These are phyloP conservation scores for Choristoneura rosaceana DNA, from an alignment of 2,888 invertebrate genomes.

Conservation along the genomic window DNA sequence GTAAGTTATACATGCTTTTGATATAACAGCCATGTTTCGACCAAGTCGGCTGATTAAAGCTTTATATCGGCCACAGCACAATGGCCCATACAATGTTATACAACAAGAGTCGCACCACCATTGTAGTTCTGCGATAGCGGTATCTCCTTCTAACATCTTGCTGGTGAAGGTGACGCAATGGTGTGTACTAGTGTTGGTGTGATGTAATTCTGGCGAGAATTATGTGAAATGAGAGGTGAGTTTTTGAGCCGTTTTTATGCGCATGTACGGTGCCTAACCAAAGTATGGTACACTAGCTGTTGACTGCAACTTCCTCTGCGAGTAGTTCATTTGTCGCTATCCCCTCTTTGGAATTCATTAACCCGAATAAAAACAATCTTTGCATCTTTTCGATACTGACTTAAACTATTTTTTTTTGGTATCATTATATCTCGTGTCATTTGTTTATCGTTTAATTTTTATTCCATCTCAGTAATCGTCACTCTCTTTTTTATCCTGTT, in stretches of 20 bases:
- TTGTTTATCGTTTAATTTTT: too few relatives aligned
- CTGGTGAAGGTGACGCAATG: constrained; percentile 46
- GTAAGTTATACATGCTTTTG: constrained; percentile 1
- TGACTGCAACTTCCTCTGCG: too few relatives aligned
- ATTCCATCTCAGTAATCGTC: too few relatives aligned
- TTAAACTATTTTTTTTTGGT: too few relatives aligned
- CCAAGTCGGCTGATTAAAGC: neutral
- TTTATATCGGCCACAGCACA: constrained; percentile 25
- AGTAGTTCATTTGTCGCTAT: too few relatives aligned
- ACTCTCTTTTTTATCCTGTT: too few relatives aligned
- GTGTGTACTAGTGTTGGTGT: constrained; percentile 17
- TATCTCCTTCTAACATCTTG: constrained; percentile 54
- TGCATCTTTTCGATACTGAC: too few relatives aligned
- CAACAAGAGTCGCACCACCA: constrained; percentile 45
- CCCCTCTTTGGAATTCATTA: too few relatives aligned
- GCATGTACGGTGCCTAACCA: neutral
- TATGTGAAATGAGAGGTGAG: neutral
- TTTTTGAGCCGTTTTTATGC: neutral
- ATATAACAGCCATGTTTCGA: constrained; percentile 2
- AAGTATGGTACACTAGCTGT: neutral
- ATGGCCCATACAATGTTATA: constrained; percentile 44
- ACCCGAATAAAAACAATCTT: too few relatives aligned
- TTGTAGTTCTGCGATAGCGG: constrained; percentile 47
- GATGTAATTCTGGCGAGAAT: constrained; percentile 15
- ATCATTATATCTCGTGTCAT: too few relatives aligned